Conservation (phyloP, 2,113 vertebrate species). For the Caloenas nicobarica region DNA sequence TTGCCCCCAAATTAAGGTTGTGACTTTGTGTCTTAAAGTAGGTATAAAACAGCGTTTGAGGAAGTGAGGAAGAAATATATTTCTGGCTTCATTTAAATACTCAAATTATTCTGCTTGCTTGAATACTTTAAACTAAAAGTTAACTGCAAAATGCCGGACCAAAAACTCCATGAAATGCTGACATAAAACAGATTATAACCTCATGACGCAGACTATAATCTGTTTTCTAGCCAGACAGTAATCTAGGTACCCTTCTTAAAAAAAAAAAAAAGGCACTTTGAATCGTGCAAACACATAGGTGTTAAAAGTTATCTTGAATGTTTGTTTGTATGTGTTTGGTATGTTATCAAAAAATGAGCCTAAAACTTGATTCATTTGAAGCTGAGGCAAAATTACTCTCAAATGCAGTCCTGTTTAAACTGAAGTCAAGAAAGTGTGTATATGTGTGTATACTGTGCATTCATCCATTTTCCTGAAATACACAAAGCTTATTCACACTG, state of each 20-base stretch:
- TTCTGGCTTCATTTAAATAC: background rate
- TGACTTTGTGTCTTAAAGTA: background rate
- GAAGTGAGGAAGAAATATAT: background rate
- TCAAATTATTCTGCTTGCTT: background rate
- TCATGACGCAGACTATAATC: background rate
- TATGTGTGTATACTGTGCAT: background rate
- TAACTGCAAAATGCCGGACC: background rate
- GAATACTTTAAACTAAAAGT: background rate
- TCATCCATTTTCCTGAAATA: background rate
- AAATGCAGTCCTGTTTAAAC: background rate
- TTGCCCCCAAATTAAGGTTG: background rate
- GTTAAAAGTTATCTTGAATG: background rate
- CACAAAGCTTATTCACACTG: background rate
- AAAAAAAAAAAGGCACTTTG: background rate
- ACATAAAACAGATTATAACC: background rate
- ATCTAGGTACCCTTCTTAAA: background rate
- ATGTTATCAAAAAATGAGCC: background rate
- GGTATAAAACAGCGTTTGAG: background rate
- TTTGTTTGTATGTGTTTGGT: rapidly evolving
- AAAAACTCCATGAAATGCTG: background rate
- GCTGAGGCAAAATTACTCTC: background rate
- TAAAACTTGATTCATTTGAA: background rate
- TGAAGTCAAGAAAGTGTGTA: background rate
- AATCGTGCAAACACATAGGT: background rate
- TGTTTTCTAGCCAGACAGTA: background rate